Base-by-base conservation (phyloP, 1,140 invertebrate genomes). In the Trichonephila clavata region DNA sequence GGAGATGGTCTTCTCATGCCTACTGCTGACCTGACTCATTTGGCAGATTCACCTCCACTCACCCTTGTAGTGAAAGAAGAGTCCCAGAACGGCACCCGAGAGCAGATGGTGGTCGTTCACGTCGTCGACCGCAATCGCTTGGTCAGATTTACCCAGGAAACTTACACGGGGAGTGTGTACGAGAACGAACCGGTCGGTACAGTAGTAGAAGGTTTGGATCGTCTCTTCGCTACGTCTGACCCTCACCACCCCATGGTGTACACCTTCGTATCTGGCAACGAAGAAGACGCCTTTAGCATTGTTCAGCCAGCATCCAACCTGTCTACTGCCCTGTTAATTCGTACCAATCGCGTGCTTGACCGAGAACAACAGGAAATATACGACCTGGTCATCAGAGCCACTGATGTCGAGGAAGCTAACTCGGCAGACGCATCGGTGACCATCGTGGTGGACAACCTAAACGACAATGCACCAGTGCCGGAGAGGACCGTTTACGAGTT, bases 1-100 rank as follows among this genome's bases (percentile, higher is more conserved):
- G 97, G 97, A 86, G 97, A 98, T 95, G 98, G 98, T 39, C 97
- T 98, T 77, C 97, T 99, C 14, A 98, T 98, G 98, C 98, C 98
- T 24, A 98, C 98, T 3, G 97, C 97, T 4, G 98, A 98, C 94
- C 96, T 98, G 7, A 97, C 97, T 39, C 97, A 98, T 7, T 95
- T 98, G n/a, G 96, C 98, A 50, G 97, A 98, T 95, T 96, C 97
- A 77, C 97, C 98, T 0, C 97, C 98, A 39, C 97, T 98, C 13
- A 97, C 98, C 94, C 96, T 98, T 0, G 32, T 39, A 39, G 32
- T 39, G 50, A 50, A 50, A 1, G 96, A 98, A 20, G 98, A 98
- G 95, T 97, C 97, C 13, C 97, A 97, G 1, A 98, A 98, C 95
- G 96, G 96, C 71, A 98, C 97, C 59, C 97, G 97, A 21, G 98